Evolutionary conservation across 2,888 invertebrate genomes (phyloP), one percentile per base, ranked within the genome.

Genomic region (Mythimna impura): DNA sequence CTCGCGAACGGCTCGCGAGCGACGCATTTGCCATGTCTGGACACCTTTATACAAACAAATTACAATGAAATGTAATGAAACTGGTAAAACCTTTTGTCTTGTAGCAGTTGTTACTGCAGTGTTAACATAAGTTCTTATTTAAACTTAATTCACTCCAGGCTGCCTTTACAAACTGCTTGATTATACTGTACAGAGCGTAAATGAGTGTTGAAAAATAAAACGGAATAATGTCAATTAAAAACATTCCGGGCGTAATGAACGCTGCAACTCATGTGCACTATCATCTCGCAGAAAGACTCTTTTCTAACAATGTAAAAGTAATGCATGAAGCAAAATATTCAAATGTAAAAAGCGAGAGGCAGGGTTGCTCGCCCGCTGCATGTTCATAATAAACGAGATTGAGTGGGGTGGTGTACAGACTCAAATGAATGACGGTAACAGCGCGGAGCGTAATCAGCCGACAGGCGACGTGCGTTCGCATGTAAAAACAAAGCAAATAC

Each of bases 381-480:
- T 92, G 94, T 93, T 93, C 93, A 93, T 95, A 94, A 95, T 95
- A 93, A 94, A 95, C 93, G 93, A 94, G 94, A 95, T 94, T 94
- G 95, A 95, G 94, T 93, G 91, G 93, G 93, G 93, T 92, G 92
- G 91, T 90, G 93, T 89, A 86, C 90, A 92, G 92, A 92, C 92
- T 91, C 92, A 94, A 95, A 95, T 95, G 95, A 95, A 94, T 94
- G 95, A 94, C 95, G 91, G 92, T 89, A 91, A 93, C 92, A 91
- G 90, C 89, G 91, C 88, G 89, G 89, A 88, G 89, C 91, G 94
- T 94, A 95, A 95, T 95, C 94, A 95, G 94, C 91, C 93, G 92
- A 86, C 94, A 88, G 91, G 89, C 92, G 92, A 92, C 91, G 91
- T 91, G 92, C 92, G 91, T 91, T 92, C 89, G 89, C 89, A 89